Percentiles rank a stretch among this genome's conserved stretches.
phyloP scores from a whole-genome alignment of 2,888 invertebrate species.

The Boloria euphrosyne region DNA sequence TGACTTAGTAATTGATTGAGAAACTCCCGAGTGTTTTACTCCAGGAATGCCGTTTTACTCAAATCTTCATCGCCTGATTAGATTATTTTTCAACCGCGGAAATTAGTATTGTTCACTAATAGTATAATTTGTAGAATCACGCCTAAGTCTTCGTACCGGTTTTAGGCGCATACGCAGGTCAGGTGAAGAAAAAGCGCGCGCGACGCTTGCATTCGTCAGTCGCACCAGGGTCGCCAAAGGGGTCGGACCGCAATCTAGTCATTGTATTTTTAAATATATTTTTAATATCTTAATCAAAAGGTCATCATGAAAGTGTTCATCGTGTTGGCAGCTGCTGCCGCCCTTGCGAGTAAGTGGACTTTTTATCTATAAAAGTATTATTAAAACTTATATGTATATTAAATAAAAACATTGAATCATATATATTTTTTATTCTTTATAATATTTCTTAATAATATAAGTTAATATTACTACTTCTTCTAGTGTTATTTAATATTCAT shows the following conservation, averaged over 20 bases:
- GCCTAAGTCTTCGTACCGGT: slow-evolving; percentile 74
- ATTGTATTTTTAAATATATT: slow-evolving; percentile 62
- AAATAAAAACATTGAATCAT: too few relatives aligned
- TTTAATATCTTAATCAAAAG: slow-evolving; percentile 61
- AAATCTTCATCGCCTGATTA: slow-evolving; percentile 29
- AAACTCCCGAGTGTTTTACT: not conserved
- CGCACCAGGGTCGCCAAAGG: slow-evolving; percentile 70
- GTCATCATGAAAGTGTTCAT: slow-evolving; percentile 81
- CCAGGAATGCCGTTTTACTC: slow-evolving; percentile 24
- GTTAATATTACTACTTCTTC: too few relatives aligned
- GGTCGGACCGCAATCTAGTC: slow-evolving; percentile 79
- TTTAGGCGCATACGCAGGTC: slow-evolving; percentile 63
- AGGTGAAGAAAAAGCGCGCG: slow-evolving; percentile 78
- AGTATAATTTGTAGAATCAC: slow-evolving; percentile 70
- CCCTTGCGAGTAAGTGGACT: slow-evolving; percentile 72
- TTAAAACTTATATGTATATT: not conserved
- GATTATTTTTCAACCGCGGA: slow-evolving; percentile 47
- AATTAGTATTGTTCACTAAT: slow-evolving; percentile 65
- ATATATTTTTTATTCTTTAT: too few relatives aligned
- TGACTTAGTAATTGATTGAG: not conserved
- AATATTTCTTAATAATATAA: too few relatives aligned
- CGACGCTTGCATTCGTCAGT: slow-evolving; percentile 68
- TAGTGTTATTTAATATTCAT: too few relatives aligned
- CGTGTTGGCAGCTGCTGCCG: slow-evolving; percentile 71
- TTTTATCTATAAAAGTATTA: not conserved